Evolutionary conservation across 1,140 invertebrate species (phyloP), one percentile per base, ranked within the genome.

Genomic region (Atta colombica): DNA sequence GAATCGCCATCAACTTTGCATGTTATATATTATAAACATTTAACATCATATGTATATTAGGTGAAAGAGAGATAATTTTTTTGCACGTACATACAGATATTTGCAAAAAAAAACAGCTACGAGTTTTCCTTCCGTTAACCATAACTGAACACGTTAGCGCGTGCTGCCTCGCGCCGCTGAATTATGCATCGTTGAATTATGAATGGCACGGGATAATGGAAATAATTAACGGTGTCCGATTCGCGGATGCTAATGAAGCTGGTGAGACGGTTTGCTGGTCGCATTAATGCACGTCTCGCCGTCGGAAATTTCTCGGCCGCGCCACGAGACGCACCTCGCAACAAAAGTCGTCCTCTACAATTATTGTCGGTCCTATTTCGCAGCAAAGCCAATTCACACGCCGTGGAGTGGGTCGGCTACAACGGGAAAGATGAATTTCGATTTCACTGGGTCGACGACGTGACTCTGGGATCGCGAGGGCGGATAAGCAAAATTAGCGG

Each of bases 201-300:
- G 75, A 69, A 84, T 89, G 68, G 86, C 61, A 77, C 74, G 61
- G 74, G 60, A 78, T 69, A 87, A 82, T 77, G 87, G 63, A 85
- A 77, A 85, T 89, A 90, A 91, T 90, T 91, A 87, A 86, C 87
- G 28, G 21, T 66, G 68, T 84, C 77, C 71, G 65, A 69, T 87
- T 90, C 82, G 60, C 69, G 63, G 58, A 82, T 89, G 80, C 69
- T 88, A 90, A 90, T 77, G 77, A 90, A 78, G 58, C 31, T 3
- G 35, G 25, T 78, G 87, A 90, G 87, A 90, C 84, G 88, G 81
- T 85, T 86, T 77, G 77, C 82, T 91, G 87, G 75, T n/a, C 89
- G 65, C 53, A 25, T 77, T 90, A 90, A 90, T 90, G 31, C 74
- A 16, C 21, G 51, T 60, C 21, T 68, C 51, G 51, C 7, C 18